A percentile compares a stretch with the other conserved stretches of the same genome.
phyloP scores from a whole-genome alignment of 2,888 invertebrate genomes.

The Caenorhabditis uteleia region DNA sequence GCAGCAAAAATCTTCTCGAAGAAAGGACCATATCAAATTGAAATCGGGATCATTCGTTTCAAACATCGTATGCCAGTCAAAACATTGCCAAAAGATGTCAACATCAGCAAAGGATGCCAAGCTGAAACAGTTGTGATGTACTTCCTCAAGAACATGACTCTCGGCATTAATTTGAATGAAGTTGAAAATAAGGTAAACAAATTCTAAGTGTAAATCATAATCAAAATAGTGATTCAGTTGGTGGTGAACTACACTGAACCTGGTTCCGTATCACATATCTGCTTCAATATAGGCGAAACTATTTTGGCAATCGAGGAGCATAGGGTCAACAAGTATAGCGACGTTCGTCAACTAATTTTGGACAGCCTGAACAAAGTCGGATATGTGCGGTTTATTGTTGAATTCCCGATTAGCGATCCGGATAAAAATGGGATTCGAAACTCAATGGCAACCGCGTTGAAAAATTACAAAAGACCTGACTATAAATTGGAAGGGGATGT shows the following conservation, averaged over 20 bases:
- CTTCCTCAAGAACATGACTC: slow-evolving; percentile 14
- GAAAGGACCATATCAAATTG: too few species aligned
- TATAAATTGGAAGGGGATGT: too few species aligned
- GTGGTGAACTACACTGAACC: slow-evolving; percentile 22
- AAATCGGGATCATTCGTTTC: too few species aligned
- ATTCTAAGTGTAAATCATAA: too few species aligned
- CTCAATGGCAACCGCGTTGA: slow-evolving; percentile 11
- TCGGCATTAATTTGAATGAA: slow-evolving; percentile 15
- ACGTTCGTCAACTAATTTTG: slow-evolving; percentile 2
- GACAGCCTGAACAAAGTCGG: slow-evolving; percentile 5
- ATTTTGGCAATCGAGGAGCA: slow-evolving; percentile 13
- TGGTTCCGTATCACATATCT: slow-evolving; percentile 5
- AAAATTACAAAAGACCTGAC: too few species aligned
- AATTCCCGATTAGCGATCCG: slow-evolving; percentile 13
- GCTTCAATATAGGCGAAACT: slow-evolving; percentile 18
- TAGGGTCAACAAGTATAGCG: not conserved
- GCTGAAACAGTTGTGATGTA: slow-evolving; percentile 8
- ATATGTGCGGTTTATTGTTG: slow-evolving; percentile 6
- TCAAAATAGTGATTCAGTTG: too few species aligned
- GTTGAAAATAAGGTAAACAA: slow-evolving; percentile 1
- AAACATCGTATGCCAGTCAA: not conserved
- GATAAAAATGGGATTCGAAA: slow-evolving; percentile 11
- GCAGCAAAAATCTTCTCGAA: too few species aligned
- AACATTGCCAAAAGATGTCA: not conserved
- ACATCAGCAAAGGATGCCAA: not conserved